Evolutionary conservation across 1,140 invertebrate genomes (phyloP), one percentile per base, ranked within the genome.

Genomic region (Theocolax elegans): DNA sequence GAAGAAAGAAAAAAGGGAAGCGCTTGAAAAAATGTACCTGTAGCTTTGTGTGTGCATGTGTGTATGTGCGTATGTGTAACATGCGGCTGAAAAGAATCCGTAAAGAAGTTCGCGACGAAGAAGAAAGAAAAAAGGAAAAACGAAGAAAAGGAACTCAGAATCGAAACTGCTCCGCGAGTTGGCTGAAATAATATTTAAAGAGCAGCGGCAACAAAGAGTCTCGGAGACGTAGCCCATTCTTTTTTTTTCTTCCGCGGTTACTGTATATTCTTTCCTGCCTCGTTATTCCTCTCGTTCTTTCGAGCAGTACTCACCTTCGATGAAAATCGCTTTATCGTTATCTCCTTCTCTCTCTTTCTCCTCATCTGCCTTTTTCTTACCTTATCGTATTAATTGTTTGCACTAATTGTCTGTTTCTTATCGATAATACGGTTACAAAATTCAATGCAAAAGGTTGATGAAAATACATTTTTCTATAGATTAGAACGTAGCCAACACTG

Each of bases 131-230:
- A 9, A 56, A 19, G 35, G 53, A 49, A 49, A 23, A 3, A 53
- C 1, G 49, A 1, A 13, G 29, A 42, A 23, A 12, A 58, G 35
- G 12, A 58, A 21, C 23, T 40, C 40, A 48, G 64, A 46, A 46
- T 21, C 40, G 48, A 69, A 40, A 67, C 17, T 29, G 19, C 25
- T n/a, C 23, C 35, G 23, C 58, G 51, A 46, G 40, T 58, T 56
- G 53, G 40, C 35, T 67, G 49, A 62, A 67, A 74, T 71, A 71
- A 74, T 74, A 74, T 67, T 74, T 74, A 64, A 71, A 71, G 53
- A 70, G 49, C 44, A 51, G 35, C 51, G 29, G 42, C 35, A 67
- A 71, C 67, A 73, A 65, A 70, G 62, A 70, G 56, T 49, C 29
- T 13, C 42, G 0, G 1, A 21, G n/a, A 53, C 23, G 27, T 10